Evolutionary conservation across 2,797 vertebrate genomes (phyloP), one percentile per base, ranked within the genome.

Genomic region (Harpagifer antarcticus): DNA sequence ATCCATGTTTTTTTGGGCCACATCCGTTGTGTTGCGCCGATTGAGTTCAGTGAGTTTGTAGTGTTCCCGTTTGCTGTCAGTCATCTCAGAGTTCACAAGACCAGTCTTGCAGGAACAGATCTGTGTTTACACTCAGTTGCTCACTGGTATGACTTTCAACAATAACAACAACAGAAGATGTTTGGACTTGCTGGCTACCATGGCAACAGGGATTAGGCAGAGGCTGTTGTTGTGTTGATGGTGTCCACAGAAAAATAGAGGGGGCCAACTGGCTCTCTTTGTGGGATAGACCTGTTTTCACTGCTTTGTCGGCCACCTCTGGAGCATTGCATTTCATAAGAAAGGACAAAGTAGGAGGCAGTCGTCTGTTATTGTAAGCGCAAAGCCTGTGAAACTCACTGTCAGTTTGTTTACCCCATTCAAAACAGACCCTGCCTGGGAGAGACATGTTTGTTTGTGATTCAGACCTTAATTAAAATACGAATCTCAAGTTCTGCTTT

Each of bases 91-190:
- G 91, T 93, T 92, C 90, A 91, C 89, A 92, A 86, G 92, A 92
- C 89, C 87, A 90, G 89, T 93, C 91, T 92, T 94, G 92, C 91
- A 88, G 89, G 93, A 94, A 89, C 89, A 84, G 87, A 86, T 89
- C 79, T 79, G 90, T 95, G 94, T 95, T 95, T 94, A 95, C 94
- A 95, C 90, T 93, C 88, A 69, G 87, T 92, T 91, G 88, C 93
- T 96, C 95, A 91, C 84, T 92, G 90, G 92, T 93, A 92, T 92
- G 94, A 97, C 94, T 96, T 94, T 94, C 95, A 96, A 97, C 96
- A 96, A 98, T 96, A 98, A 97, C 96, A 98, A 98, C 94, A 98
- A 97, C 96, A 98, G 96, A 96, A 97, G 92, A 92, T 96, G 96
- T 96, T 96, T 97, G 97, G 96, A 98, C 97, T 96, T 96, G 96